Evolutionary conservation across 2,888 invertebrate species (phyloP).

Genomic region (Pseudoips prasinana): DNA sequence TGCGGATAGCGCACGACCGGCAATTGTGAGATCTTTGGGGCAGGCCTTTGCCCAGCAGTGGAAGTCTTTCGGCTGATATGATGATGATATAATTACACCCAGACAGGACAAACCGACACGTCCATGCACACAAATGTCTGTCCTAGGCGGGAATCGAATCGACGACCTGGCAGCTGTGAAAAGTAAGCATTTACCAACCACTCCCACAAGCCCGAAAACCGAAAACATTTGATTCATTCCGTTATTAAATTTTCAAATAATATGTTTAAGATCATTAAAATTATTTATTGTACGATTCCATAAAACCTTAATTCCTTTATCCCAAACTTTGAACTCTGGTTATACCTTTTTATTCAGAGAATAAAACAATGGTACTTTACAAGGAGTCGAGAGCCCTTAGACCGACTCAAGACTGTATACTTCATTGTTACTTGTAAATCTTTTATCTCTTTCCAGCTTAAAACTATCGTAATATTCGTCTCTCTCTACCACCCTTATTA

Average conservation of each 20-base stretch:
- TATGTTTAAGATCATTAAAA: too few species aligned
- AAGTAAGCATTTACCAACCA: too few species aligned
- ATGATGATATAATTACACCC: too few species aligned
- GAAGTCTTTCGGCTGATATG: too few species aligned
- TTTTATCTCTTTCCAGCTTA: slow-evolving; percentile 9
- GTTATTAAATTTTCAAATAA: too few species aligned
- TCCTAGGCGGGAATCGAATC: not conserved
- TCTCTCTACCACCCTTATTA: slow-evolving; percentile 9
- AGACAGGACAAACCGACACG: too few species aligned
- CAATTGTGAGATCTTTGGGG: too few species aligned
- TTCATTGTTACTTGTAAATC: slow-evolving; percentile 17
- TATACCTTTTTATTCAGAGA: slow-evolving; percentile 12
- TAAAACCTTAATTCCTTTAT: slow-evolving; percentile 10
- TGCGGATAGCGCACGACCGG: too few species aligned
- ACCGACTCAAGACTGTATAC: slow-evolving; percentile 12
- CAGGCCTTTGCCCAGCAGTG: too few species aligned
- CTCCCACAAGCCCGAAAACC: too few species aligned
- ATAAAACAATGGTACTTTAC: slow-evolving; percentile 22
- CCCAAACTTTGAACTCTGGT: slow-evolving; percentile 10
- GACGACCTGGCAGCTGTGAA: not conserved
- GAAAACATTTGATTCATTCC: too few species aligned
- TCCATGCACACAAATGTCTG: not conserved
- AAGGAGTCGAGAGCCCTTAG: slow-evolving; percentile 19
- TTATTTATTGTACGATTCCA: too few species aligned
- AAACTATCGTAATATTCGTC: slow-evolving; percentile 4